Base-by-base conservation (phyloP, 2,113 vertebrate genomes). In the Pangasianodon hypophthalmus region DNA sequence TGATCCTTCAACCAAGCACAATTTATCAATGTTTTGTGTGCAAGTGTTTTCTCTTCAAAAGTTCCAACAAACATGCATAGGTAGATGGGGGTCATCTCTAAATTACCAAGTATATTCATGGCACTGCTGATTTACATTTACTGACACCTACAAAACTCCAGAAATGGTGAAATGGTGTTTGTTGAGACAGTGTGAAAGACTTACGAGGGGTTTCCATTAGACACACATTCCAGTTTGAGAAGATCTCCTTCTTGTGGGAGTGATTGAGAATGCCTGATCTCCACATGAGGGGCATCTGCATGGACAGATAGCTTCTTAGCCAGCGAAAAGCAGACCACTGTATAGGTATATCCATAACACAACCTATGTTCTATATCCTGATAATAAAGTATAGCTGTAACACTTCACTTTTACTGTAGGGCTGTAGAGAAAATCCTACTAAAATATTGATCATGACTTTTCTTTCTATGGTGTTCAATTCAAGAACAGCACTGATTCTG, bases 191-290 rank as follows among this genome's bases (percentile, higher is more conserved):
- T 64, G 67, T 37, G 29, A 46, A 87, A 85, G 54, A 98, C 98
- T 99, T 97, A 99, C 98, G 97, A 96, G 93, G 98, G 98, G 95
- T 99, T 99, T 96, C 98, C 98, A 96, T 97, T 97, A 93, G 98
- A 99, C 95, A 98, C 95, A 95, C 98, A 99, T 94, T 98, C 98
- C 96, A 99, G 95, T 95, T 97, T 97, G 92, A 99, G 95, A 95
- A 96, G 95, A 89, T 99, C 97, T 92, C 98, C 98, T 96, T 99
- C 98, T 96, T 98, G 98, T 90, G 98, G 98, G 95, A 98, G 96
- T 77, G 95, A 93, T 87, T 94, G 96, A 24, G 98, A 97, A 93
- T 96, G 95, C 93, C 95, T 95, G 92, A 99, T 99, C 96, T 97
- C 97, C 93, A 99, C 98, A 93, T 94, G 97, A 88, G 98, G 98